Percentiles rank a stretch among this genome's conserved stretches.
These are phyloP conservation scores for Drosophila pruinosa DNA, from an alignment of 1,140 invertebrate genomes.

Conservation along the genomic window DNA sequence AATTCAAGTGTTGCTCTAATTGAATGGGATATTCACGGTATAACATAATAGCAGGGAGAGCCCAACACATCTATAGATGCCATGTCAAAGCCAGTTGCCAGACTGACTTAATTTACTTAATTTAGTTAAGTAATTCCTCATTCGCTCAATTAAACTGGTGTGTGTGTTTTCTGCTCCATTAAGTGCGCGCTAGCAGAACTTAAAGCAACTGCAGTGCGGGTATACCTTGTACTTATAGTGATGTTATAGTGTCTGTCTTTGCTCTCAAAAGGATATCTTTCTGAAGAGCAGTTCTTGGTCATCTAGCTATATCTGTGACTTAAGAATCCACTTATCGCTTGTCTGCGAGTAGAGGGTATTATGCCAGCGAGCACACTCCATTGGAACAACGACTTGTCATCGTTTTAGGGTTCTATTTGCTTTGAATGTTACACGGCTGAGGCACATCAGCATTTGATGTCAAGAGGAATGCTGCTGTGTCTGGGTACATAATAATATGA, in stretches of 20 bases:
- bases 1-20: not conserved
- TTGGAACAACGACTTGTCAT: not conserved
- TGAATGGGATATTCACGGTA: not conserved
- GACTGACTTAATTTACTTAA: not conserved
- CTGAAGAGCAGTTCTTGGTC: no score
- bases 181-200: not conserved
- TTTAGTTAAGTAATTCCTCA: not conserved
- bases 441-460: slow-evolving; percentile 21
- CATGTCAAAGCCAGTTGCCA: not conserved
- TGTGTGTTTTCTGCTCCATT: slow-evolving; percentile 1
- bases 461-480: slow-evolving; percentile 8
- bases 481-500: not conserved
- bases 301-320: no score
- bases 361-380: not conserved
- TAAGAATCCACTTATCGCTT: no score
- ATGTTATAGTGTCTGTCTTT: not conserved
- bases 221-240: not conserved
- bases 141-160: slow-evolving; percentile 2
- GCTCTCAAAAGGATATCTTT: no score
- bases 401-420: slow-evolving; percentile 2
- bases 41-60: not conserved
- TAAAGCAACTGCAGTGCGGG: not conserved
- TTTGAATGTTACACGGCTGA: slow-evolving; percentile 1
- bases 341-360: not conserved
- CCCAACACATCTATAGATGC: not conserved